Conservation (phyloP, 64 coral and sea anemone genomes). For the Stichodactyla helianthus region DNA sequence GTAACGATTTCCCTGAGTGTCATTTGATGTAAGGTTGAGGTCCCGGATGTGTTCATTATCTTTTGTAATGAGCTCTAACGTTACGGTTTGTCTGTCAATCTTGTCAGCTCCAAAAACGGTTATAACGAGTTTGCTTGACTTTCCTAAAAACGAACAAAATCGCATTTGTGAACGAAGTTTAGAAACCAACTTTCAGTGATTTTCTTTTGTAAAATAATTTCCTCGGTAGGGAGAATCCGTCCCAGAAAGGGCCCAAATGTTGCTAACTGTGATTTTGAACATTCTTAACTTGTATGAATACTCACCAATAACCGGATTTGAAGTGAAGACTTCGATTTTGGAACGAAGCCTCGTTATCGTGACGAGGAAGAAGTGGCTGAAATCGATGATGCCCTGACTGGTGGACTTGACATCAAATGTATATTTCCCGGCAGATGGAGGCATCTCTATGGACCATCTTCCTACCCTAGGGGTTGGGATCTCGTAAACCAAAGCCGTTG, state of each 20-base stretch:
- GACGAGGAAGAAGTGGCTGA: slow-evolving; percentile 18
- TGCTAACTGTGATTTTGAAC: too few relatives aligned
- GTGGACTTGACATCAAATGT: slow-evolving; percentile 20
- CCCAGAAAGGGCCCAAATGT: too few relatives aligned
- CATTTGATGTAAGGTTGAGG: slow-evolving; percentile 18
- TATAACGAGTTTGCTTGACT: slow-evolving; percentile 36
- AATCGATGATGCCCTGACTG: slow-evolving; percentile 10
- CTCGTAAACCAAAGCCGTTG: slow-evolving; percentile 12
- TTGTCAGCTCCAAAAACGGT: slow-evolving; percentile 56
- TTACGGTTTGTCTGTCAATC: slow-evolving; percentile 23
- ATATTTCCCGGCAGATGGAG: background rate
- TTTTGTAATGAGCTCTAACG: slow-evolving; percentile 45
- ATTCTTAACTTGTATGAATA: background rate
- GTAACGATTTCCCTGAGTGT: slow-evolving; percentile 30
- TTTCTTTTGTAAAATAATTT: too few relatives aligned
- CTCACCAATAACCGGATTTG: slow-evolving; percentile 19
- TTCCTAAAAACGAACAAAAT: slow-evolving; percentile 17
- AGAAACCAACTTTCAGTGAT: too few relatives aligned
- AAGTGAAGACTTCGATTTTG: background rate
- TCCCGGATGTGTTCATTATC: slow-evolving; percentile 34
- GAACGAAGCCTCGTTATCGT: background rate
- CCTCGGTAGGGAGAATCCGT: too few relatives aligned
- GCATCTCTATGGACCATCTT: slow-evolving; percentile 1
- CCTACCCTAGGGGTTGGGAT: background rate
- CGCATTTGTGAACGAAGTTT: background rate